These are phyloP conservation scores for Magallana gigas DNA, from an alignment of 1,140 invertebrate species.

Conservation along the genomic window DNA sequence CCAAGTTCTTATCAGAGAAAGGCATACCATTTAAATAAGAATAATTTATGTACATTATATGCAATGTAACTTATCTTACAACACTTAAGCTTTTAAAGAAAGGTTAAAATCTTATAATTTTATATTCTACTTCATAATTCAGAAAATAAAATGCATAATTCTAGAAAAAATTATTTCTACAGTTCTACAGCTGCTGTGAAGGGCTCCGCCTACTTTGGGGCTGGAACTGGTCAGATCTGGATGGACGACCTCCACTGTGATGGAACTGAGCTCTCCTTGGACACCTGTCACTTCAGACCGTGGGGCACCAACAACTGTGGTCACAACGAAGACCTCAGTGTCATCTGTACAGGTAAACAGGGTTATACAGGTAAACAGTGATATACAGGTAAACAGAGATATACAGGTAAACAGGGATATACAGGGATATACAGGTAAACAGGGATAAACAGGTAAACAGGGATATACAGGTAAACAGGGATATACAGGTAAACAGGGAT, in stretches of 20 bases:
- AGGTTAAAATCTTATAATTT: too few relatives aligned
- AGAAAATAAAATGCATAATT: too few relatives aligned
- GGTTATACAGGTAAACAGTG: too few relatives aligned
- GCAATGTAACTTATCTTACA: too few relatives aligned
- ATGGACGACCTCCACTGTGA: conserved; percentile 87
- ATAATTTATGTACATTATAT: too few relatives aligned
- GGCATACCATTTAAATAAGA: too few relatives aligned
- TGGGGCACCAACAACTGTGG: conserved; percentile 63
- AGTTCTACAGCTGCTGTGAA: conserved; percentile 34
- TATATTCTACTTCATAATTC: too few relatives aligned
- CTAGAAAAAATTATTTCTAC: not conserved
- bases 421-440: conserved; percentile 31
- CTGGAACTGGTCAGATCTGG: conserved; percentile 80
- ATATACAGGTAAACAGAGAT: too few relatives aligned
- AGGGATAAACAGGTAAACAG: conserved; percentile 22
- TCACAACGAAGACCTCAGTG: conserved; percentile 61
- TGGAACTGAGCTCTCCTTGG: conserved; percentile 83
- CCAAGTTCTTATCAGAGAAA: too few relatives aligned
- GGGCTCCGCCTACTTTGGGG: conserved; percentile 80
- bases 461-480: conserved; percentile 34
- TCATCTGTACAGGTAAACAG: conserved; percentile 53
- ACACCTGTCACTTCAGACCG: conserved; percentile 43
- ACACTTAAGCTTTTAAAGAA: too few relatives aligned
- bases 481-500: conserved; percentile 25
- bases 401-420: too few relatives aligned